Evolutionary conservation across 2,797 vertebrate species (phyloP).

Genomic region (Takifugu ocellatus): DNA sequence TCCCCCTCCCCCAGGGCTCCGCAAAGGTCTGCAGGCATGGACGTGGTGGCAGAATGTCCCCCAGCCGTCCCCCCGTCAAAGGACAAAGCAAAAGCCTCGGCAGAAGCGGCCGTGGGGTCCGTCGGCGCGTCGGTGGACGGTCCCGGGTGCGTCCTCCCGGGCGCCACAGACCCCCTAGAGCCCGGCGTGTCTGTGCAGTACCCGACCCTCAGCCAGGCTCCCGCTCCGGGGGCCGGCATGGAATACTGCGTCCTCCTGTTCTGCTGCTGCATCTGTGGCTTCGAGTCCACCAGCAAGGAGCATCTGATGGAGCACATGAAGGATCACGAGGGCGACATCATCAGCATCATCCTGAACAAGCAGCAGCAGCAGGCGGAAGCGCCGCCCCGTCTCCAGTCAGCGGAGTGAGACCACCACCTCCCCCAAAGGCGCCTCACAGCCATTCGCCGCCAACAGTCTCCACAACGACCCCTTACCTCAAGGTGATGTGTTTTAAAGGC

Average conservation of each 20-base stretch:
- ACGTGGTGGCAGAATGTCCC: conserved; percentile 46
- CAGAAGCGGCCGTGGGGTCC: conserved; percentile 14
- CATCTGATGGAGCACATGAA: conserved; percentile 85
- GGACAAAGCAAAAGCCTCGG: conserved; percentile 23
- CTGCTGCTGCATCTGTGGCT: conserved; percentile 98
- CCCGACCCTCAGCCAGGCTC: conserved; percentile 28
- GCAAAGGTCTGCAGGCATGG: conserved; percentile 50
- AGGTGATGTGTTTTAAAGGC: conserved; percentile 1
- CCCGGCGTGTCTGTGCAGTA: conserved; percentile 37
- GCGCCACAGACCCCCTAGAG: conserved; percentile 31
- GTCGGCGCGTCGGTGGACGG: conserved; percentile 1
- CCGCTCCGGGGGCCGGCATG: conserved; percentile 53
- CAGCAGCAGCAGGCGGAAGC: conserved; percentile 29
- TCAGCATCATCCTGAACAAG: conserved; percentile 96
- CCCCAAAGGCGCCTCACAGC: not conserved
- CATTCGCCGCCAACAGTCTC: not conserved
- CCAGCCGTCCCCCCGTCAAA: conserved; percentile 6
- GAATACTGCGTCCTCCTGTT: conserved; percentile 94
- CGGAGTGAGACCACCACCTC: conserved; percentile 51
- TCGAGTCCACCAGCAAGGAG: conserved; percentile 95
- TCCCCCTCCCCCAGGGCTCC: conserved; percentile 38
- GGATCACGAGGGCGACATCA: conserved; percentile 92
- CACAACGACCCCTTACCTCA: conserved; percentile 19
- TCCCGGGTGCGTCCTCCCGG: not conserved
- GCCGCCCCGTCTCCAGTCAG: conserved; percentile 51